Conservation (phyloP, 2,888 invertebrate species). For the Xestia rhomboidea region DNA sequence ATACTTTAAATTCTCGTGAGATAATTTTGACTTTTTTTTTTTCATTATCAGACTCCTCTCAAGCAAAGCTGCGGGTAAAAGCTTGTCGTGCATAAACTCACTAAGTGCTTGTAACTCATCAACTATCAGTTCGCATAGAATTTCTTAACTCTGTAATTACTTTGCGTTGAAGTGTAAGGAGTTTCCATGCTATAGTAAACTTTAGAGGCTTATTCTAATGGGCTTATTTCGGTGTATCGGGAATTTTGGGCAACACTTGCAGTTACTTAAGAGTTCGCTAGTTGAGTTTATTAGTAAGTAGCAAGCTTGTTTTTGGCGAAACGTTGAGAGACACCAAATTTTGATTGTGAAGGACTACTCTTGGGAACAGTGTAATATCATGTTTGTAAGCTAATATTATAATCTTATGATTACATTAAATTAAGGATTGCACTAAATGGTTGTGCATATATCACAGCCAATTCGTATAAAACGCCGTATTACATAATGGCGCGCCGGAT, state of each 20-base stretch:
- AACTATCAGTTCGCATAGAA: constrained; percentile 56
- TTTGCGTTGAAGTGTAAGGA: constrained; percentile 51
- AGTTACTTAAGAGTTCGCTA: constrained; percentile 57
- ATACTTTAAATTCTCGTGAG: neutral
- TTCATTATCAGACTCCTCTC: neutral
- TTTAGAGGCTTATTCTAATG: constrained; percentile 64
- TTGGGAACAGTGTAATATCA: neutral
- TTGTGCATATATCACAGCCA: too few relatives aligned
- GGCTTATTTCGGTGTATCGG: constrained; percentile 59
- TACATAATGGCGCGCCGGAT: too few relatives aligned
- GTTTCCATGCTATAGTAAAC: constrained; percentile 55
- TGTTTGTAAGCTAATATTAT: neutral
- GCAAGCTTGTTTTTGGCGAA: constrained; percentile 44
- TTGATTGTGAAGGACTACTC: constrained; percentile 6
- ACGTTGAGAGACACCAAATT: neutral
- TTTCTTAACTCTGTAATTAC: constrained; percentile 65
- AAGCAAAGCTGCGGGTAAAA: neutral
- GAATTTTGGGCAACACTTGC: constrained; percentile 63
- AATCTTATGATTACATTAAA: neutral
- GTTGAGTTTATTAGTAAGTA: constrained; percentile 48
- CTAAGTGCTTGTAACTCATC: constrained; percentile 57
- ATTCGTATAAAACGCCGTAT: too few relatives aligned
- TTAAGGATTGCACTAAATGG: neutral
- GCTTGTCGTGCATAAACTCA: constrained; percentile 52
- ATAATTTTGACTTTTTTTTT: neutral